Conservation (phyloP, 2,888 invertebrate genomes). For the Sesamia inferens region DNA sequence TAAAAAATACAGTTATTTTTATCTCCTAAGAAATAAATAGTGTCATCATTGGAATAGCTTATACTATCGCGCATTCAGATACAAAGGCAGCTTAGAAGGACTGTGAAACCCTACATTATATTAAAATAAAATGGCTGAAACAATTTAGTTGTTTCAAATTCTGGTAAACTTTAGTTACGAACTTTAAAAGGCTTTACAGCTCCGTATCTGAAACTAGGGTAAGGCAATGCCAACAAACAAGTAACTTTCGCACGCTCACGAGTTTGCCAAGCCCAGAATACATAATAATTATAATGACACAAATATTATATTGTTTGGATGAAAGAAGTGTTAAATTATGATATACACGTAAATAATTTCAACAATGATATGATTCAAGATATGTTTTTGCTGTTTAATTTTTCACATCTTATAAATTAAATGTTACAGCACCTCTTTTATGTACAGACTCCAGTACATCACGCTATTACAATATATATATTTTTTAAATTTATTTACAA, state of each 20-base stretch:
- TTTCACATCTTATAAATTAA: background rate
- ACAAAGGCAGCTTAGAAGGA: background rate
- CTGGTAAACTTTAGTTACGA: background rate
- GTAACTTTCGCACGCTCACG: background rate
- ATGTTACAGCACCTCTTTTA: background rate
- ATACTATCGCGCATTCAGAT: too few species aligned
- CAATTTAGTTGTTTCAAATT: background rate
- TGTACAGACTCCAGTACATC: too few species aligned
- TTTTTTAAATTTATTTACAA: too few species aligned
- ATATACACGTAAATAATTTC: too few species aligned
- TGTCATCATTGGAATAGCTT: too few species aligned
- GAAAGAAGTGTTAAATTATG: background rate
- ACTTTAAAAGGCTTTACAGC: constrained; percentile 7
- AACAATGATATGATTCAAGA: too few species aligned
- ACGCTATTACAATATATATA: too few species aligned
- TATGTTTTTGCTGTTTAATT: too few species aligned
- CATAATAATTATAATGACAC: background rate
- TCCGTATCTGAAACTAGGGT: constrained; percentile 4
- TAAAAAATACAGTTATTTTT: too few species aligned
- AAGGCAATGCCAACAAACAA: background rate
- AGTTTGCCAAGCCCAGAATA: background rate
- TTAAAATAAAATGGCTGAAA: background rate
- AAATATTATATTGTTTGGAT: background rate
- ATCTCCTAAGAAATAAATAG: background rate
- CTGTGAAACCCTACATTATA: background rate